Conservation (phyloP, 1,140 invertebrate genomes). For the Drosophila littoralis region DNA sequence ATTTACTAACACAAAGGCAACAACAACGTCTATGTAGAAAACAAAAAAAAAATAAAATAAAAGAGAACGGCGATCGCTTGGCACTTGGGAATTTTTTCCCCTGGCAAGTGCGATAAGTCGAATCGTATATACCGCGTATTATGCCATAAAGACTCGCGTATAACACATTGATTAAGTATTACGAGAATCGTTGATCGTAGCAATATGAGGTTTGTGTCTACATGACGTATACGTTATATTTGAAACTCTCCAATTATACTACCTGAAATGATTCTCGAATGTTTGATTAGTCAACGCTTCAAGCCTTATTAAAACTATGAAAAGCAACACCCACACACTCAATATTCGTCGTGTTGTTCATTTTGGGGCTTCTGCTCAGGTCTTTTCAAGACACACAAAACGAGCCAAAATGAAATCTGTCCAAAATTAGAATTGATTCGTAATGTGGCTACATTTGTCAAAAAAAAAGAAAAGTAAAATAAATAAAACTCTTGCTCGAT, state of each 20-base stretch:
- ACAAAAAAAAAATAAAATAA: conserved; percentile 27
- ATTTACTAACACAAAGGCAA: conserved; percentile 45
- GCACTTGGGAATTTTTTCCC: conserved; percentile 35
- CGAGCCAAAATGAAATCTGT: conserved; percentile 42
- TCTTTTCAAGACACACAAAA: conserved; percentile 16
- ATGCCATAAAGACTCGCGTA: conserved; percentile 11
- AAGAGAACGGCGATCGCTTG: conserved; percentile 44
- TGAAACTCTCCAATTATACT: conserved; percentile 6
- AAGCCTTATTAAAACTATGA: conserved; percentile 32
- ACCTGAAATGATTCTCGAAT: conserved; percentile 5
- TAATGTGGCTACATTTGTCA: conserved; percentile 68
- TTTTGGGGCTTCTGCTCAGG: conserved; percentile 45
- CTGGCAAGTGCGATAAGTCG: conserved; percentile 35
- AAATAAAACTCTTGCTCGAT: conserved; percentile 11
- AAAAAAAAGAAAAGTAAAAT: conserved; percentile 15
- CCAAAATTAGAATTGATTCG: conserved; percentile 79
- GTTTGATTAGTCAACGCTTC: conserved; percentile 28
- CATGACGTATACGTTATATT: conserved; percentile 49
- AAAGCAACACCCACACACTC: conserved; percentile 38
- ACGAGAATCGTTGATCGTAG: not conserved
- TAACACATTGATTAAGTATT: conserved; percentile 24
- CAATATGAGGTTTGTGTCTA: not conserved
- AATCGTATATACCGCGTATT: conserved; percentile 21
- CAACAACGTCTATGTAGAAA: conserved; percentile 4
- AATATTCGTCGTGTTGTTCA: conserved; percentile 8